A percentile compares a stretch with the other conserved stretches of the same genome.
phyloP scores from a whole-genome alignment of 2,113 vertebrate species.

The Oenanthe melanoleuca region DNA sequence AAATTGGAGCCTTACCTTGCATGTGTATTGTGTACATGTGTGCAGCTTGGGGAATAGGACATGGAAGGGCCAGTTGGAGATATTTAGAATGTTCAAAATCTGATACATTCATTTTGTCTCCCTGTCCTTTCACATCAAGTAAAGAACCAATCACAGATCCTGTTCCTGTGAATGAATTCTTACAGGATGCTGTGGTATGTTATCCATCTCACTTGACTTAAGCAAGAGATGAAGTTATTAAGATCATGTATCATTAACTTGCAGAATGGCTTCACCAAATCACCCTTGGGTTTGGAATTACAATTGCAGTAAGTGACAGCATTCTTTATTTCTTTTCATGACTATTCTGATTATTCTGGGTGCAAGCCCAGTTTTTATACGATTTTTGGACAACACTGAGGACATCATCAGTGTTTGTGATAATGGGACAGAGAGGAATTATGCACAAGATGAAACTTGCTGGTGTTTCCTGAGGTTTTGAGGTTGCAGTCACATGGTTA shows the following conservation, averaged over 20 bases:
- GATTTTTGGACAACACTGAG: not conserved
- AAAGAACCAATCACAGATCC: not conserved
- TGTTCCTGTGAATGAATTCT: not conserved
- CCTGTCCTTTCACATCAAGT: not conserved
- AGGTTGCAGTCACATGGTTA: not conserved
- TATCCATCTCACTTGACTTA: not conserved
- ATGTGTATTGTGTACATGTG: not conserved
- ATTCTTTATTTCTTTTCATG: not conserved
- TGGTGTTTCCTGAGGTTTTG: not conserved
- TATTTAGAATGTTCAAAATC: not conserved
- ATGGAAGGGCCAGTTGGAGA: not conserved
- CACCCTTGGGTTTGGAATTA: not conserved
- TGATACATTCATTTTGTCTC: not conserved
- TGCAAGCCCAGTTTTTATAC: not conserved
- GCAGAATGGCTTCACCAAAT: not conserved
- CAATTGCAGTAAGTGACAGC: not conserved
- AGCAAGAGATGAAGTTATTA: not conserved
- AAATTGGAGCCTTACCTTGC: not conserved
- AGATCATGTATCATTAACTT: not conserved
- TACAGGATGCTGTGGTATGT: not conserved
- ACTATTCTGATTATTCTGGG: not conserved
- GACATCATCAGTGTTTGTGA: not conserved
- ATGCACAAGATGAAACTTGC: not conserved
- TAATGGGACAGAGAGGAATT: not conserved
- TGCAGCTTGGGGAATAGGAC: not conserved